Evolutionary conservation across 2,888 invertebrate species (phyloP).

Genomic region (Drosophila prolongata): DNA sequence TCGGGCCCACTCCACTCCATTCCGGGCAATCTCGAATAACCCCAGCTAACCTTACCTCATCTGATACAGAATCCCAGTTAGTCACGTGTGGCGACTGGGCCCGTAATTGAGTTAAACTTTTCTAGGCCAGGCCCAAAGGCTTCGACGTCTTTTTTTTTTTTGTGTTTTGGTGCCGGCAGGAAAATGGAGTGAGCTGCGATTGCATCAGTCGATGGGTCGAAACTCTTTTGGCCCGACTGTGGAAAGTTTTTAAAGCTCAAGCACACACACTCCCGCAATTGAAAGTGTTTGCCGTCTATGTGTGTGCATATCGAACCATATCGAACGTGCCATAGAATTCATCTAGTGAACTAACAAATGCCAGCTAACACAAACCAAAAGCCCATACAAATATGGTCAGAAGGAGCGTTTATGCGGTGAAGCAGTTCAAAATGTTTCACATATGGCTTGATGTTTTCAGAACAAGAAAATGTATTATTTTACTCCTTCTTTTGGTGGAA

Average conservation of each 20-base stretch:
- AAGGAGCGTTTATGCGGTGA: constrained; percentile 22
- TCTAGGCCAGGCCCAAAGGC: constrained; percentile 63
- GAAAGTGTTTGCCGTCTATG: constrained; percentile 43
- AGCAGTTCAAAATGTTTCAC: not conserved
- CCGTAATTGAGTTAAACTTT: constrained; percentile 78
- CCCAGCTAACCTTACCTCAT: constrained; percentile 37
- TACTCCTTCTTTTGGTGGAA: too few relatives aligned
- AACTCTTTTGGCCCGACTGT: constrained; percentile 36
- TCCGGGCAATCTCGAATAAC: constrained; percentile 38
- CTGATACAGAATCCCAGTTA: constrained; percentile 50
- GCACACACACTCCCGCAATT: constrained; percentile 24
- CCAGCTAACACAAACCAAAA: constrained; percentile 24
- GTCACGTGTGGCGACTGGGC: constrained; percentile 67
- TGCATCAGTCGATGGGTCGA: constrained; percentile 63
- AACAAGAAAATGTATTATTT: too few relatives aligned
- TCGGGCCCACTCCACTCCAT: constrained; percentile 48
- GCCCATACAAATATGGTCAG: constrained; percentile 25
- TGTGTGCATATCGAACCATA: constrained; percentile 40
- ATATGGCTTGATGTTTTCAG: not conserved
- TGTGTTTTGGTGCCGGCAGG: not conserved
- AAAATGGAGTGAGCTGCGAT: constrained; percentile 51
- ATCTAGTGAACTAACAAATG: constrained; percentile 45
- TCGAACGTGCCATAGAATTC: constrained; percentile 52
- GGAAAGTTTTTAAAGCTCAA: constrained; percentile 59
- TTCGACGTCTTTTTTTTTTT: constrained; percentile 47